Conservation (phyloP, 2,113 vertebrate species). For the Chloropsis cyanopogon region DNA sequence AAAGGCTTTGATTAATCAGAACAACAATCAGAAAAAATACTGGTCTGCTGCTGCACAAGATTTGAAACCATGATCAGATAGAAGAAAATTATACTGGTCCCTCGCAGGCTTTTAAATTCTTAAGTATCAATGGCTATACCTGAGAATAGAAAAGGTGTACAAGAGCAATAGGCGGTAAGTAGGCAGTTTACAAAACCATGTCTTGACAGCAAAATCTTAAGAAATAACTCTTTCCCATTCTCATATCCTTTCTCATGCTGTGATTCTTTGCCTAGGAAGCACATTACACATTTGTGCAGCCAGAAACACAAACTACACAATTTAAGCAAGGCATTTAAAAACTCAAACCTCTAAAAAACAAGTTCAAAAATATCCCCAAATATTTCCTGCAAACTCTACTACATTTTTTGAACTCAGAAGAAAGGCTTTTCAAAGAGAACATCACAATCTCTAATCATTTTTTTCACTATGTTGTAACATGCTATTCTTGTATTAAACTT, state of each 20-base stretch:
- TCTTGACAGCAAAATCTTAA: not conserved
- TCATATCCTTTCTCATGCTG: not conserved
- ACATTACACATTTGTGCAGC: not conserved
- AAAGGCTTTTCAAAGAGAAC: not conserved
- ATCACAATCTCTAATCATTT: not conserved
- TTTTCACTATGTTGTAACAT: not conserved
- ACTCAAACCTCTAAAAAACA: rapidly evolving
- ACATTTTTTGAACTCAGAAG: not conserved
- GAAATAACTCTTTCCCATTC: not conserved
- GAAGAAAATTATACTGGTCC: not conserved
- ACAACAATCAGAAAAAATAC: not conserved
- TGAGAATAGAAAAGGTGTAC: not conserved
- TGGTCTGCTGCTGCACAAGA: not conserved
- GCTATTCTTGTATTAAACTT: not conserved
- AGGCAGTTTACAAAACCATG: not conserved
- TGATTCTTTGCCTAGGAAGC: not conserved
- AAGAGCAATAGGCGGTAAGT: not conserved
- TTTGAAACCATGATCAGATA: not conserved
- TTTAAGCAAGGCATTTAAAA: not conserved
- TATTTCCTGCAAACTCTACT: not conserved
- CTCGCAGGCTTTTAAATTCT: not conserved
- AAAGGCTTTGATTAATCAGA: not conserved
- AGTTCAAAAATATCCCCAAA: not conserved
- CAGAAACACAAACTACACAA: not conserved
- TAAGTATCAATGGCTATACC: not conserved